These are phyloP conservation scores for Lathamus discolor DNA, from an alignment of 2,113 vertebrate genomes.

Conservation along the genomic window DNA sequence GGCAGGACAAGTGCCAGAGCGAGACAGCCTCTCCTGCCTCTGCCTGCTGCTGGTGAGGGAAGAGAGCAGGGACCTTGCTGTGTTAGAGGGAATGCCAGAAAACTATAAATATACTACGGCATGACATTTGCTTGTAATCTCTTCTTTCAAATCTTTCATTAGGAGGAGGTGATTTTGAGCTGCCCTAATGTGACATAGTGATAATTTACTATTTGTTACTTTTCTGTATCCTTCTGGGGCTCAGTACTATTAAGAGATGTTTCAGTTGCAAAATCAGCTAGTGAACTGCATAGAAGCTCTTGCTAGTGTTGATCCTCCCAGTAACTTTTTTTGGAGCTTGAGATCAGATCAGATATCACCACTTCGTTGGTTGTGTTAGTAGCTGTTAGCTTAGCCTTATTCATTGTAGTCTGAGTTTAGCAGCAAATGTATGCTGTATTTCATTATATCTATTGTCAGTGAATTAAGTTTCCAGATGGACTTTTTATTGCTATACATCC, in stretches of 20 bases:
- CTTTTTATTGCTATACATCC: neutral
- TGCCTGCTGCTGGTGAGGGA: neutral
- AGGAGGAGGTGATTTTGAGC: constrained; percentile 45
- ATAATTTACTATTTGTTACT: neutral
- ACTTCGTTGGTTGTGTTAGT: neutral
- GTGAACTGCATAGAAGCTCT: neutral
- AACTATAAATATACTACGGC: constrained; percentile 12
- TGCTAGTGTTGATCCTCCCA: neutral
- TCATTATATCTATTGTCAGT: neutral
- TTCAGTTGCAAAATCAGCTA: neutral
- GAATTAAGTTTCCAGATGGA: neutral
- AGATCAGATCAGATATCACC: neutral
- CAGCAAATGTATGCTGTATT: neutral
- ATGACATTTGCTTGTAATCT: constrained; percentile 3
- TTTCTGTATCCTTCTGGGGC: neutral
- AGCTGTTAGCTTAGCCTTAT: neutral
- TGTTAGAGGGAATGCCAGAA: neutral
- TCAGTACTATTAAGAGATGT: neutral
- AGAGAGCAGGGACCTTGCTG: neutral
- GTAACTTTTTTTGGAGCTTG: neutral
- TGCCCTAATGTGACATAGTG: neutral
- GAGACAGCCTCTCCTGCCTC: neutral
- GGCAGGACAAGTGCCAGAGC: neutral
- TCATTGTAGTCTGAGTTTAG: neutral
- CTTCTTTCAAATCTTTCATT: neutral